These are phyloP conservation scores for Hydrolagus affinis DNA, from an alignment of 2,113 vertebrate species.

Conservation along the genomic window DNA sequence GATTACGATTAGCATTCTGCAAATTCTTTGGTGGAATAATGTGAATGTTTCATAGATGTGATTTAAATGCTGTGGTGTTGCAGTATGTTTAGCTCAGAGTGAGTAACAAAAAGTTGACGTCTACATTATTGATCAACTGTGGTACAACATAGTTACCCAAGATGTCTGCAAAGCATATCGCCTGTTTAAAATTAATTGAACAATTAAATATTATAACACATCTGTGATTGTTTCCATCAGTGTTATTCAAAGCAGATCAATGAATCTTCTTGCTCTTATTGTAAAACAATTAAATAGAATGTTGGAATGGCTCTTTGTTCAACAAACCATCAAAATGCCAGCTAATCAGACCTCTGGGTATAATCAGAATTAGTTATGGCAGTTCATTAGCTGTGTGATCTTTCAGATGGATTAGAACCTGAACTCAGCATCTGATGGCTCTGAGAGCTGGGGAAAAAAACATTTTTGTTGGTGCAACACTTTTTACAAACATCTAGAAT, in stretches of 20 bases:
- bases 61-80: neutral
- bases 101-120: neutral
- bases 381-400: neutral
- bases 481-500: too few species aligned
- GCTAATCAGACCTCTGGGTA: neutral
- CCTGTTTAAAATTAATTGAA: slow-evolving; percentile 6
- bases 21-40: neutral
- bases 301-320: neutral
- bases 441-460: neutral
- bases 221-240: neutral
- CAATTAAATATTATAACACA: slow-evolving; percentile 21
- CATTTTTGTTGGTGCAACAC: too few species aligned
- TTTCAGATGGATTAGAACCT: neutral
- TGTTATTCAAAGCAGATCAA: neutral
- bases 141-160: too few species aligned
- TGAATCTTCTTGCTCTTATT: neutral
- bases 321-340: neutral
- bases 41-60: neutral
- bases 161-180: neutral
- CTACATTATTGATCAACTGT: neutral
- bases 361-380: neutral
- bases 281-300: neutral
- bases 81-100: neutral
- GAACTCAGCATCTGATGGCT: neutral
- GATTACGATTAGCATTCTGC: neutral